Evolutionary conservation across 2,888 invertebrate genomes (phyloP).

Genomic region (Cephus pulcher): DNA sequence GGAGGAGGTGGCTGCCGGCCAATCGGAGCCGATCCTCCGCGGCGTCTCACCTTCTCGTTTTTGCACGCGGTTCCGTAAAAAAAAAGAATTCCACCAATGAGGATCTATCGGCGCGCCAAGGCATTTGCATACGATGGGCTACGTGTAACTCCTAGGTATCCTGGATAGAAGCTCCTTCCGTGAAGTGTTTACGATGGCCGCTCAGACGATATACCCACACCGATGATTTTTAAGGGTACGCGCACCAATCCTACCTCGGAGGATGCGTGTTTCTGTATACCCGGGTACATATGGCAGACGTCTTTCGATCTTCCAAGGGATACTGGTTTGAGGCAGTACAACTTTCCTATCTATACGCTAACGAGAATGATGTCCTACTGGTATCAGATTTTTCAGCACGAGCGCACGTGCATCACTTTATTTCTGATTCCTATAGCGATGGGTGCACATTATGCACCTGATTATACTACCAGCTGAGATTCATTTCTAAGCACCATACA

Average conservation of each 20-base stretch:
- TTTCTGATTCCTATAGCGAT: neutral
- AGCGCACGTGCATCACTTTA: neutral
- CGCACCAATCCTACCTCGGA: neutral
- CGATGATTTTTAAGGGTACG: neutral
- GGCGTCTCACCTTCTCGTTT: slow-evolving; percentile 35
- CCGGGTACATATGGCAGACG: neutral
- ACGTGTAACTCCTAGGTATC: slow-evolving; percentile 4
- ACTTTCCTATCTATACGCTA: neutral
- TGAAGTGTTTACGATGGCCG: slow-evolving; percentile 3
- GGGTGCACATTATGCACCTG: neutral
- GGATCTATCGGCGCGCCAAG: slow-evolving; percentile 24
- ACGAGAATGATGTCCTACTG: neutral
- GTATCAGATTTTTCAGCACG: neutral
- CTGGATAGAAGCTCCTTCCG: slow-evolving; percentile 8
- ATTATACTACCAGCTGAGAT: neutral
- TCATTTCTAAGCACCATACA: neutral
- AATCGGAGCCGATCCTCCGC: slow-evolving; percentile 38
- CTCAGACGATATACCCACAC: neutral
- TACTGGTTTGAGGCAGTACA: neutral
- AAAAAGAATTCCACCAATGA: slow-evolving; percentile 23
- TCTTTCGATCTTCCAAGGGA: neutral
- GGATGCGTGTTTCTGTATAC: neutral
- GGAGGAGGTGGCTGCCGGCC: slow-evolving; percentile 36
- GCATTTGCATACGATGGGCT: slow-evolving; percentile 33
- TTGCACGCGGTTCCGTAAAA: slow-evolving; percentile 28